Evolutionary conservation across 2,113 vertebrate genomes (phyloP), one percentile per base, ranked within the genome.

Genomic region (Cyprinodon tularosa): DNA sequence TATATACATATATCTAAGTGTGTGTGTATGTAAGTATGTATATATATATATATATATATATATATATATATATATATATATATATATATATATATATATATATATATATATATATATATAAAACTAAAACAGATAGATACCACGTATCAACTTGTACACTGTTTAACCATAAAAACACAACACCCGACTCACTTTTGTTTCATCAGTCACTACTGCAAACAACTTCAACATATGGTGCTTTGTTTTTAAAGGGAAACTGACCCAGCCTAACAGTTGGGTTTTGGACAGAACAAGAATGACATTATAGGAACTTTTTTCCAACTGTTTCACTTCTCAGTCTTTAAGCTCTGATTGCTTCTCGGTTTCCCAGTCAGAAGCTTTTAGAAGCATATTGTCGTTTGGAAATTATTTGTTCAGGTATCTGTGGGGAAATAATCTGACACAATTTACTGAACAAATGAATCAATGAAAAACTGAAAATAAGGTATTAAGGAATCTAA

Each of bases 221-320:
- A 79, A 66, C 75, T 81, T 62, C 78, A 90, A 81, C 89, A 91
- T 87, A 90, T 86, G 90, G 59, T n/a, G 36, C 66, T 44, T 47
- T 48, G 65, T 12, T 29, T 71, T 77, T 76, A 81, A 71, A 75
- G 68, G 62, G 72, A 81, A 73, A 48, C 11, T 0, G 66, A 36
- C 37, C 65, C 47, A 17, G 79, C 81, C 83, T 81, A 65, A 64
- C 37, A 72, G 81, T 68, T 72, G 83, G 84, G 63, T 73, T 84
- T 59, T 78, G 82, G 66, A 88, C 47, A 67, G 79, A 57, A 29
- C 71, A 75, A 53, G 82, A 78, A 77, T 86, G 57, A 53, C 63
- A 81, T 79, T 80, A 73, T 80, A 73, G 65, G 48, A 15, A 59
- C 64, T 50, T 78, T 68, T 78, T 73, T 73, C 78, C 78, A 61